Conservation (phyloP, 2,113 vertebrate genomes). For the Heterochromis multidens region DNA sequence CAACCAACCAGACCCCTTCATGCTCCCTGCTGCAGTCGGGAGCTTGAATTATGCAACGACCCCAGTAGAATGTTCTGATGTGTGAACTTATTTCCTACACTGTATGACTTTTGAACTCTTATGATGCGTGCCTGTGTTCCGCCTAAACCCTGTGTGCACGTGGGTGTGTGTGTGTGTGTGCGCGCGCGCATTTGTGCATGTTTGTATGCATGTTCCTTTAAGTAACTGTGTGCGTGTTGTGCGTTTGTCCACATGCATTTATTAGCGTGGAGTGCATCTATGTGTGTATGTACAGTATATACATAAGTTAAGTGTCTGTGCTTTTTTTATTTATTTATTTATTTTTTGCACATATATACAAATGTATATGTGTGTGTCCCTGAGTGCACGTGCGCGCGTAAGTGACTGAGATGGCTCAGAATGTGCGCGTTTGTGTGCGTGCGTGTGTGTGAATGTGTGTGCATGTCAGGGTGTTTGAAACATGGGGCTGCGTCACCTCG, state of each 20-base stretch:
- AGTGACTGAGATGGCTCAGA: constrained; percentile 1
- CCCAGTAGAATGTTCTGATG: constrained; percentile 80
- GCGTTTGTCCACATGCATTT: constrained; percentile 41
- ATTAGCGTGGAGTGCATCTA: constrained; percentile 48
- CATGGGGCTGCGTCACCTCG: constrained; percentile 73
- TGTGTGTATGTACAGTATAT: constrained; percentile 45
- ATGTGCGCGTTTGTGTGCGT: not conserved
- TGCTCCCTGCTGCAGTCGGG: constrained; percentile 67
- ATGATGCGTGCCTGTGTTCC: constrained; percentile 66
- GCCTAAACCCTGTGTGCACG: constrained; percentile 55
- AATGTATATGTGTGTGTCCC: constrained; percentile 14
- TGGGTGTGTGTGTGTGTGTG: not conserved
- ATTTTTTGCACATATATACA: constrained; percentile 36
- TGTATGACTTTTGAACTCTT: constrained; percentile 71
- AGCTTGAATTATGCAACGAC: constrained; percentile 81
- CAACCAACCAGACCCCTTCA: constrained; percentile 72
- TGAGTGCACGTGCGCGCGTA: constrained; percentile 34
- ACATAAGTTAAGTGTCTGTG: constrained; percentile 43
- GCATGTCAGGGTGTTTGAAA: constrained; percentile 72
- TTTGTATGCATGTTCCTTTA: constrained; percentile 44
- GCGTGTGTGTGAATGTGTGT: constrained; percentile 31
- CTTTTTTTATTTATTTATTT: not conserved
- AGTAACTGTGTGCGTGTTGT: constrained; percentile 36
- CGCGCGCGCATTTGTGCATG: constrained; percentile 34
- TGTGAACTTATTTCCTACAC: constrained; percentile 75